These are phyloP conservation scores for Sycophila sp. DNA, from an alignment of 1,140 invertebrate genomes.

Conservation along the genomic window DNA sequence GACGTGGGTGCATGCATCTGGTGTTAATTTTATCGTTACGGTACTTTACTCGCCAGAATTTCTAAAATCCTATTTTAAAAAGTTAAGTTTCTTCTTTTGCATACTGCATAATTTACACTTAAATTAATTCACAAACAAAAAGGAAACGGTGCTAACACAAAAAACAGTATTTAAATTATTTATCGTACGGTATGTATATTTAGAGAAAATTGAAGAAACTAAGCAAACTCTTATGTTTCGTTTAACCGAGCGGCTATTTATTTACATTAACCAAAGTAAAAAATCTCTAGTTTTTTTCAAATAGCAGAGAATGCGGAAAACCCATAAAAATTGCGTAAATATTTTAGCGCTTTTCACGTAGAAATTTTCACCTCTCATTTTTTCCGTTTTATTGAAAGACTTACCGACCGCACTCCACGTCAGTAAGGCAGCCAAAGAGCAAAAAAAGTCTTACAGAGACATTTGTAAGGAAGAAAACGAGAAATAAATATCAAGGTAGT, in stretches of 20 bases:
- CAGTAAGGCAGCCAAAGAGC: constrained; percentile 33
- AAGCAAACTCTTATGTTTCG: too few species aligned
- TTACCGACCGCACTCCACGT: constrained; percentile 33
- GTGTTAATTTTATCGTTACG: constrained; percentile 51
- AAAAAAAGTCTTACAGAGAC: constrained; percentile 19
- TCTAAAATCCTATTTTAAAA: too few species aligned
- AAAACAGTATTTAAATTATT: background rate
- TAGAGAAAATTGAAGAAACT: background rate
- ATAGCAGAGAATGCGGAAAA: constrained; percentile 34
- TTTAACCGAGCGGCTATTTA: too few species aligned
- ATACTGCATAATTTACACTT: too few species aligned
- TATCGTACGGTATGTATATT: background rate
- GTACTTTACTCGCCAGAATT: too few species aligned
- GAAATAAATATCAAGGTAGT: constrained; percentile 7
- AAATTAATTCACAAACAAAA: too few species aligned
- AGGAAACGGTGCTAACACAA: too few species aligned
- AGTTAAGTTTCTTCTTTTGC: too few species aligned
- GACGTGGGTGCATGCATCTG: constrained; percentile 54
- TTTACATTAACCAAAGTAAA: background rate
- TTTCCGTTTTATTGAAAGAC: constrained; percentile 19
- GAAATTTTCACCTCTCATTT: constrained; percentile 16
- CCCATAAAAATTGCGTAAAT: constrained; percentile 26
- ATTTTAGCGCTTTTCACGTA: background rate
- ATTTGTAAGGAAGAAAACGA: constrained; percentile 24
- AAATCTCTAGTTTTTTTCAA: background rate